A percentile compares a stretch with the other conserved stretches of the same genome.
phyloP scores from a whole-genome alignment of 2,797 vertebrate genomes.

The Gallirallus australis region DNA sequence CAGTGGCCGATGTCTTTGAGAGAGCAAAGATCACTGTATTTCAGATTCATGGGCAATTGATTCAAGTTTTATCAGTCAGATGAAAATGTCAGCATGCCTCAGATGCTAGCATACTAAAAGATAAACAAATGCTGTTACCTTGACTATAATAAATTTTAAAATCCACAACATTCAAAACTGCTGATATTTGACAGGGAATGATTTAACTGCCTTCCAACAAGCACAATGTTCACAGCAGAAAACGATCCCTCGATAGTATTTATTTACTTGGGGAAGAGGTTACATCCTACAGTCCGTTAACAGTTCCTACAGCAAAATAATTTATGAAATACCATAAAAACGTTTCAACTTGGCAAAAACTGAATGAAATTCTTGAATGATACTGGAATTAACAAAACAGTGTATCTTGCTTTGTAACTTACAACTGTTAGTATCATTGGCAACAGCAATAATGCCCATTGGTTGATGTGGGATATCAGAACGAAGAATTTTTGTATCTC shows the following conservation, averaged over 20 bases:
- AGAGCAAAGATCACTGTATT: not conserved
- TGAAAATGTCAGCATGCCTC: not conserved
- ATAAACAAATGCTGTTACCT: not conserved
- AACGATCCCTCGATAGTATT: not conserved
- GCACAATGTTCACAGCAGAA: not conserved
- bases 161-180: not conserved
- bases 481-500: slow-evolving; percentile 92
- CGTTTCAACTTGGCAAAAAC: not conserved
- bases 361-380: not conserved
- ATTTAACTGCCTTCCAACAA: not conserved
- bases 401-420: slow-evolving; percentile 76
- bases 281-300: not conserved
- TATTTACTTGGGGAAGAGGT: not conserved
- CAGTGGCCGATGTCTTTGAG: not conserved
- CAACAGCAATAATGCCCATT: slow-evolving; percentile 96
- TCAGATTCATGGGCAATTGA: not conserved
- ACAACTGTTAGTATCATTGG: slow-evolving; percentile 97
- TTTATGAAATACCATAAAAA: not conserved
- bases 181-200: not conserved
- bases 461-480: slow-evolving; percentile 97
- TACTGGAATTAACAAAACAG: not conserved
- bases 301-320: not conserved
- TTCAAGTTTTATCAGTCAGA: not conserved
- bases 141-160: not conserved
- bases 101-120: not conserved